Percentiles rank a stretch among this genome's conserved stretches.
phyloP scores from a whole-genome alignment of 2,797 vertebrate species.

The Cryptoprocta ferox region DNA sequence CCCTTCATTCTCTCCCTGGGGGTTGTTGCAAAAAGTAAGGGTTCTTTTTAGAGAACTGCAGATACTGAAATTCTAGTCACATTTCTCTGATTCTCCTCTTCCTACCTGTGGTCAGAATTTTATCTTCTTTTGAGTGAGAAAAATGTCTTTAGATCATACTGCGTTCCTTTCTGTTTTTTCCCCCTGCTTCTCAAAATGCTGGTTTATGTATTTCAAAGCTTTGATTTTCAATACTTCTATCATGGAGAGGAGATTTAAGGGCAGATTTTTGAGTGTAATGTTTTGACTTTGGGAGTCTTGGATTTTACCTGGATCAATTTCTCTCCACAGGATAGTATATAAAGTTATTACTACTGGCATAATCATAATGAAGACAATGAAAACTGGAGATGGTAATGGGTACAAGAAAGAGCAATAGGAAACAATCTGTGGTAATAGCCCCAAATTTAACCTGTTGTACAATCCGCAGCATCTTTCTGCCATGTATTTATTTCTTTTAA shows the following conservation, averaged over 20 bases:
- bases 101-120: background rate
- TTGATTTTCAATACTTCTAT: background rate
- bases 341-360: background rate
- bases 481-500: background rate
- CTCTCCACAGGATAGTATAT: background rate
- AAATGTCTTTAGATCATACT: background rate
- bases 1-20: background rate
- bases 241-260: background rate
- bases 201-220: background rate
- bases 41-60: background rate
- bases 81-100: constrained; percentile 18
- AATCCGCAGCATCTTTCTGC: background rate
- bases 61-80: background rate
- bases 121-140: background rate
- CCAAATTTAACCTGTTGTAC: background rate
- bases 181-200: background rate
- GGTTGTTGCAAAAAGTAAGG: background rate
- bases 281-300: background rate
- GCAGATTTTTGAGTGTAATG: background rate
- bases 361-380: background rate
- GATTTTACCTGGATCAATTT: background rate
- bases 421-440: background rate
- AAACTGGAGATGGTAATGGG: background rate
- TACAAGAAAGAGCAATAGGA: background rate
- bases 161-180: background rate